Evolutionary conservation across 2,888 invertebrate genomes (phyloP), one percentile per base, ranked within the genome.

Genomic region (Sarcophaga rosellei): DNA sequence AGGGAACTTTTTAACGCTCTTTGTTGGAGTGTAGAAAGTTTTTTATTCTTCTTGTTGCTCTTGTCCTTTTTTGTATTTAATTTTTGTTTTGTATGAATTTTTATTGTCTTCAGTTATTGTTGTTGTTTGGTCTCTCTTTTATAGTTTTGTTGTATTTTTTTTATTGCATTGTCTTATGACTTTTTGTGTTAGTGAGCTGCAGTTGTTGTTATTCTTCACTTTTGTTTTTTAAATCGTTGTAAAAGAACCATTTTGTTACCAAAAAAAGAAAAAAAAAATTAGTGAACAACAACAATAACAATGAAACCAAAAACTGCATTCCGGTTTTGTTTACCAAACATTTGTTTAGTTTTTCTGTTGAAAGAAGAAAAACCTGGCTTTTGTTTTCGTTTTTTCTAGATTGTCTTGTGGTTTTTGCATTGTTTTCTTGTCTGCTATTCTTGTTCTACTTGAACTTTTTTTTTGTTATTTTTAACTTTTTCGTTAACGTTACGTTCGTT

Each of bases 381-480:
- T 21, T 79, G n/a, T 25, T 57, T 10, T 20, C 6, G 2, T 8
- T 45, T 62, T 73, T 73, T 57, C 4, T 44, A n/a, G 25, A 45
- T 80, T 62, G 15, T 35, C 21, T 75, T 69, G 53, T 57, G 62
- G 62, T 53, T 35, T 35, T 75, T 53, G 23, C 23, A 20, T 70
- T 47, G 35, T 70, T 78, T 35, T 35, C 2, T 53, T 23, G 69
- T 25, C 12, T 53, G 15, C 23, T n/a, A 25, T 17, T 69, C 11
- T 17, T 15, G 23, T 69, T 57, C 45, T 20, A 8, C 53, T 45
- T n/a, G 23, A 8, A 45, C 11, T n/a, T 10, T 57, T 25, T 25
- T n/a, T 6, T 23, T 45, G 23, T 53, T n/a, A 20, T 53, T 20
- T 44, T 45, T 12, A 12, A 25, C 6, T 59, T 15, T 44, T 59